phyloP scores from a whole-genome alignment of 2,888 invertebrate species.

The Eupithecia abbreviata region DNA sequence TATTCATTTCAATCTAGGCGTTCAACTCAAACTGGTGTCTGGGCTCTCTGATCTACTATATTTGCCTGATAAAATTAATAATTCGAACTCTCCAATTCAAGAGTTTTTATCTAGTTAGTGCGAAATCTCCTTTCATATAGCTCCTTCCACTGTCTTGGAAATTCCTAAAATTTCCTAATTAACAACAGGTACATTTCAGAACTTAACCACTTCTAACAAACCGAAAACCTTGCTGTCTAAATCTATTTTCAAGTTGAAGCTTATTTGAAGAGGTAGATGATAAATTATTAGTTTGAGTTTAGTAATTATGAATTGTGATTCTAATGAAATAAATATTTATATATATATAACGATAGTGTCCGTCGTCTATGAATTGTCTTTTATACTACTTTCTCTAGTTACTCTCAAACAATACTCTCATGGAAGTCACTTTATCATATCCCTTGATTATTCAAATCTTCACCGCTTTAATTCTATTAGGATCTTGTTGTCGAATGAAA shows the following conservation, averaged over 20 bases:
- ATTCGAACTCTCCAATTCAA: neutral
- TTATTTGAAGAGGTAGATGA: neutral
- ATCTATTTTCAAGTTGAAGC: neutral
- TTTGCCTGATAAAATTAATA: neutral
- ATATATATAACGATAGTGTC: neutral
- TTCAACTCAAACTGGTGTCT: neutral
- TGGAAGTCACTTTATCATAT: neutral
- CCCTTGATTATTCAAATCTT: constrained; percentile 6
- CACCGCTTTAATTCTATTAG: constrained; percentile 1
- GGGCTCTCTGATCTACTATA: neutral
- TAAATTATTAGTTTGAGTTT: neutral
- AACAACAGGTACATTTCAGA: neutral
- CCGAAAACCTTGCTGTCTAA: neutral
- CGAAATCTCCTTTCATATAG: neutral
- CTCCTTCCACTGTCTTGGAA: neutral
- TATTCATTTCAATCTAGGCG: neutral
- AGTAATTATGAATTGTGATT: neutral
- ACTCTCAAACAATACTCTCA: neutral
- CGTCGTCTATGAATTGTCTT: neutral
- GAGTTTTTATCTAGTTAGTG: neutral
- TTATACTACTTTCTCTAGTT: neutral
- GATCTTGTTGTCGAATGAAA: constrained; percentile 29
- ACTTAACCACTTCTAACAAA: constrained; percentile 7
- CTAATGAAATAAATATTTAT: constrained; percentile 3
- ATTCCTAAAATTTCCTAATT: constrained; percentile 62